Evolutionary conservation across 1,140 invertebrate genomes (phyloP), one percentile per base, ranked within the genome.

Genomic region (Andricus grossulariae): DNA sequence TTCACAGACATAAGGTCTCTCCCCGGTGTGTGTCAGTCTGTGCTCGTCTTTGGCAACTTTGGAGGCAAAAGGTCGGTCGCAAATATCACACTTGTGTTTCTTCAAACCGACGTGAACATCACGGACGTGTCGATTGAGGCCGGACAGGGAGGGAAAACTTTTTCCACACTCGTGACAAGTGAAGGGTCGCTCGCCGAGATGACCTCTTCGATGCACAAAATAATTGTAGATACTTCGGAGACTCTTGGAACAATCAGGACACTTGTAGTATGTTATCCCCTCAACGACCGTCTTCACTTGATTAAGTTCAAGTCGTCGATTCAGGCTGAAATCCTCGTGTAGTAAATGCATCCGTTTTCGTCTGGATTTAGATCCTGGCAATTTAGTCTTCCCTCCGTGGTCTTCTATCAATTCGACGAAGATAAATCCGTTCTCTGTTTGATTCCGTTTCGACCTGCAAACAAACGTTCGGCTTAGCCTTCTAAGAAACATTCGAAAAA

Each of bases 1-100:
- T 52, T 92, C 92, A 85, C 95, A 96, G 51, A 94, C 92, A 83
- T 95, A 95, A 3, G 95, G 96, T 75, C 94, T 45, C 60, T 71
- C 50, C 8, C 50, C 39, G 0, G 93, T 93, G 86, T 95, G 94
- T 10, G 75, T 87, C 71, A 79, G 82, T 11, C 76, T 79, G 77
- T 91, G 89, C 57, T 88, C 83, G 70, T 84, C 83, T n/a, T 86
- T 77, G 8, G 83, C 80, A 8, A 80, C 74, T 55, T 77, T 86
- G 12, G 87, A 85, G 4, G 84, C 83, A 11, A 88, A 78, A 32
- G 50, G 55, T 54, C 87, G 84, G 0, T 76, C 83, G 78, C 91
- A 92, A 39, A 84, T 55, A 6, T 85, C 81, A 70, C 90, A 91
- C 0, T 74, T 39, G 57, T 84, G 89, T 15, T 84, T 80, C 73